These are phyloP conservation scores for Alligator sinensis DNA, from an alignment of 2,113 vertebrate species.

Conservation along the genomic window DNA sequence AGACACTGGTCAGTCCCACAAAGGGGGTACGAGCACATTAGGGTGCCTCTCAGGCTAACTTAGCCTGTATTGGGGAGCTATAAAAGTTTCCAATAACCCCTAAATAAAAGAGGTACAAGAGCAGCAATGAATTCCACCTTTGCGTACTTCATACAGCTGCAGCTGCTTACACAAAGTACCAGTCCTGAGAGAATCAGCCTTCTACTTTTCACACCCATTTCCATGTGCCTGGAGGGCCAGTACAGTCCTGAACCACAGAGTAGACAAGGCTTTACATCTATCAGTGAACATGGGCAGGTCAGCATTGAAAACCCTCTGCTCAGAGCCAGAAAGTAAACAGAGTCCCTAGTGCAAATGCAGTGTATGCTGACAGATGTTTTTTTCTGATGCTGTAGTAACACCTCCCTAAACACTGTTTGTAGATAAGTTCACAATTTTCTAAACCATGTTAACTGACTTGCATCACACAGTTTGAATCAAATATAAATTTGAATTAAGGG, in stretches of 20 bases:
- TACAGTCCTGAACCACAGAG: background rate
- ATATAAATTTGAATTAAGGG: no score
- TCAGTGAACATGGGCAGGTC: fast-evolving
- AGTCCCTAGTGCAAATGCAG: no score
- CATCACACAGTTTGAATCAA: no score
- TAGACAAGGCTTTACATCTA: background rate
- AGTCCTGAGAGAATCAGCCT: background rate
- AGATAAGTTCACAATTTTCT: no score
- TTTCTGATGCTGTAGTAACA: no score
- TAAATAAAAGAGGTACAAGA: background rate
- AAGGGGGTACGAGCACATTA: background rate
- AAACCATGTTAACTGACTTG: no score
- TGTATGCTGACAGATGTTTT: no score
- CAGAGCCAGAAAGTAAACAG: background rate
- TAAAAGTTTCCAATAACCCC: background rate
- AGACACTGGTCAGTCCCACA: background rate
- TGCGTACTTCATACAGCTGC: background rate
- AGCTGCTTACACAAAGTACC: fast-evolving
- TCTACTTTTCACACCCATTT: background rate
- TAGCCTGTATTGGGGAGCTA: background rate
- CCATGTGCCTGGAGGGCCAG: background rate
- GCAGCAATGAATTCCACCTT: background rate
- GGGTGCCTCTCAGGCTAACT: background rate
- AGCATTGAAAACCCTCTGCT: background rate
- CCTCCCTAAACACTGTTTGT: no score